Conservation (phyloP, 37 sponge, comb jelly and placozoan species). For the Amphimedon queenslandica region DNA sequence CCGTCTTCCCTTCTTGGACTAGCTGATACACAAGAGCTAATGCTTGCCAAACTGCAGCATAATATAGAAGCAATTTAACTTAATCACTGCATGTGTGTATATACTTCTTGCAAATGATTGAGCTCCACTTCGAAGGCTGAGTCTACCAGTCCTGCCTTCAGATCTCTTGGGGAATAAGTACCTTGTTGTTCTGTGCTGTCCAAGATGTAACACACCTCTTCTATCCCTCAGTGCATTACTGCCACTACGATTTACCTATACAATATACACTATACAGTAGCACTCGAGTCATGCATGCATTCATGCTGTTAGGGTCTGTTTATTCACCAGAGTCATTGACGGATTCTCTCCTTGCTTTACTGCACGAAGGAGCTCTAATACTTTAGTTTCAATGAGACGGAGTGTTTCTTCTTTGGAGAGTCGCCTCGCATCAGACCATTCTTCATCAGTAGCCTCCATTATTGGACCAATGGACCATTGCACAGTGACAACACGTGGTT, state of each 20-base stretch:
- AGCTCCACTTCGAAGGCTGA: constrained; percentile 54
- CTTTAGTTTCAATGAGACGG: constrained; percentile 35
- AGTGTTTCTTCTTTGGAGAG: constrained; percentile 26
- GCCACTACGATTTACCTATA: constrained; percentile 31
- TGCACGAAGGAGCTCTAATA: constrained; percentile 34
- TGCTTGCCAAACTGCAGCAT: constrained; percentile 80
- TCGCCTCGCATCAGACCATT: constrained; percentile 45
- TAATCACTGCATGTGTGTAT: constrained; percentile 6
- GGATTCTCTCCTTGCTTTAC: constrained; percentile 48
- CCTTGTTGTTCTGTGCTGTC: constrained; percentile 47
- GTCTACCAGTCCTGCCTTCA: too few relatives aligned
- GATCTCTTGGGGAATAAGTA: constrained; percentile 45
- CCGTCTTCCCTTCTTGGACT: constrained; percentile 66
- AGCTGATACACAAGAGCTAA: constrained; percentile 63
- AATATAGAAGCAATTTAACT: background rate
- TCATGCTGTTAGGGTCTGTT: background rate
- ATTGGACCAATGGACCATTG: too few relatives aligned
- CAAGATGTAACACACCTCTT: constrained; percentile 47
- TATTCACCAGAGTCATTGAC: constrained; percentile 44
- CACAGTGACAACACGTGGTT: too few relatives aligned
- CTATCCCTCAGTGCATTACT: constrained; percentile 69
- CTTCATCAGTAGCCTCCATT: constrained; percentile 20
- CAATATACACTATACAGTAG: background rate
- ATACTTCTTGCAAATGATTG: constrained; percentile 61
- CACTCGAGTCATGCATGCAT: background rate